phyloP scores from a whole-genome alignment of 2,113 vertebrate genomes.

The Gulo gulo region DNA sequence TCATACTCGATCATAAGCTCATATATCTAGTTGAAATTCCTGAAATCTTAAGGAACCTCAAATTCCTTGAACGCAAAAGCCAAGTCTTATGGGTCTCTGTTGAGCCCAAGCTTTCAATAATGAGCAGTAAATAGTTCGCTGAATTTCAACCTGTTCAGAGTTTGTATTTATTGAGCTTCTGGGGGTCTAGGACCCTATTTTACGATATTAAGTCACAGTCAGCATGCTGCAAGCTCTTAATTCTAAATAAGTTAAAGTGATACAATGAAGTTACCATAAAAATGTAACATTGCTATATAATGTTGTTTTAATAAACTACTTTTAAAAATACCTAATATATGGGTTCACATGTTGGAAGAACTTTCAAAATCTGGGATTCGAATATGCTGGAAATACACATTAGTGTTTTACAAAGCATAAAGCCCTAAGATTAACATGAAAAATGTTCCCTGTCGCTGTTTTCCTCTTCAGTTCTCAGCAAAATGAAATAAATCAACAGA shows the following conservation, averaged over 20 bases:
- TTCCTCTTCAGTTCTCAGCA: slow-evolving; percentile 33
- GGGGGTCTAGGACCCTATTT: background rate
- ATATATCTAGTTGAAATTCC: background rate
- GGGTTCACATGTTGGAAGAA: background rate
- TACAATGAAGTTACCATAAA: background rate
- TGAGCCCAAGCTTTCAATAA: background rate
- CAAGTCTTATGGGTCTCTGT: background rate
- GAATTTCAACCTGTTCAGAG: background rate
- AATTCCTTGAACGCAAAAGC: background rate
- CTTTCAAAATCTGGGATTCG: slow-evolving; percentile 28
- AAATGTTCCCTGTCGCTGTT: background rate
- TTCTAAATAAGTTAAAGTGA: slow-evolving; percentile 43
- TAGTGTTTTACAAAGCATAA: slow-evolving; percentile 6
- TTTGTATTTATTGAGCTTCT: background rate
- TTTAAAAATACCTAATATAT: background rate
- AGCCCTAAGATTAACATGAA: background rate
- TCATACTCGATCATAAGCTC: background rate
- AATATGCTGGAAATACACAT: background rate
- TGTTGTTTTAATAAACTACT: background rate
- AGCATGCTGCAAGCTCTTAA: background rate
- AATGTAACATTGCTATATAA: background rate
- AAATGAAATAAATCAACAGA: slow-evolving; percentile 37
- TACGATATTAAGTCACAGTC: background rate
- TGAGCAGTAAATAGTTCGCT: background rate
- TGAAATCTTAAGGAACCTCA: background rate